Conservation (phyloP, 2,113 vertebrate genomes). For the Tragelaphus imberbis region DNA sequence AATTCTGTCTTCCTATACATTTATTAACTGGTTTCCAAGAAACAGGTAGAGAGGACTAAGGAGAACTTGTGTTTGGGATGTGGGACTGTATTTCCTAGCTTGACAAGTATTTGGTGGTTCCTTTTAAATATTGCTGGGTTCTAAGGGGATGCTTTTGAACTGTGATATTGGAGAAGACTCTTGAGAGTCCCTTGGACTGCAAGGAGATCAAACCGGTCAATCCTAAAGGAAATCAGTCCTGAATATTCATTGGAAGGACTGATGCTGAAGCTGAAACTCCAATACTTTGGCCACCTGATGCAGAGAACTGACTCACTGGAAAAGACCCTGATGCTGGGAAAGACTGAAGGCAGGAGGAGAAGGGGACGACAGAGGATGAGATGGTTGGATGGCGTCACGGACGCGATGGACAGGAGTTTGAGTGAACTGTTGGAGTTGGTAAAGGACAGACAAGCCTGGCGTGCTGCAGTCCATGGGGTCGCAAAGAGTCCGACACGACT, state of each 20-base stretch:
- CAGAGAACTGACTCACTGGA: background rate
- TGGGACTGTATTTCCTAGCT: background rate
- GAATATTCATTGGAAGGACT: background rate
- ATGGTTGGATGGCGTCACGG: background rate
- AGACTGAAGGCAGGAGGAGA: background rate
- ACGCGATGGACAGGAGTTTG: background rate
- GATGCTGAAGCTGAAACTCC: background rate
- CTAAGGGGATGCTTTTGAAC: background rate
- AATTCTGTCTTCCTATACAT: conserved; percentile 16
- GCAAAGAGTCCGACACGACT: rapidly evolving
- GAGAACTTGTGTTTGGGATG: background rate
- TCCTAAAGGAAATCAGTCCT: background rate
- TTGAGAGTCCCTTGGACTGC: background rate
- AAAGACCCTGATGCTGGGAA: background rate
- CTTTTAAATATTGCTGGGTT: background rate
- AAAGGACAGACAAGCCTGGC: background rate
- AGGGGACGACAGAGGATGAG: background rate
- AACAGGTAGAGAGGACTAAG: background rate
- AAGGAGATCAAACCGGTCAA: background rate
- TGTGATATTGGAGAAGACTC: background rate
- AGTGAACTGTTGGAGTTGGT: background rate
- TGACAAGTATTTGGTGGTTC: background rate
- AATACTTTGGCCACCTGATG: background rate
- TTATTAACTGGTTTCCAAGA: conserved; percentile 4
- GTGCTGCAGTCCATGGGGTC: background rate